Evolutionary conservation across 1,140 invertebrate species (phyloP), one percentile per base, ranked within the genome.

Genomic region (Neodiprion lecontei): DNA sequence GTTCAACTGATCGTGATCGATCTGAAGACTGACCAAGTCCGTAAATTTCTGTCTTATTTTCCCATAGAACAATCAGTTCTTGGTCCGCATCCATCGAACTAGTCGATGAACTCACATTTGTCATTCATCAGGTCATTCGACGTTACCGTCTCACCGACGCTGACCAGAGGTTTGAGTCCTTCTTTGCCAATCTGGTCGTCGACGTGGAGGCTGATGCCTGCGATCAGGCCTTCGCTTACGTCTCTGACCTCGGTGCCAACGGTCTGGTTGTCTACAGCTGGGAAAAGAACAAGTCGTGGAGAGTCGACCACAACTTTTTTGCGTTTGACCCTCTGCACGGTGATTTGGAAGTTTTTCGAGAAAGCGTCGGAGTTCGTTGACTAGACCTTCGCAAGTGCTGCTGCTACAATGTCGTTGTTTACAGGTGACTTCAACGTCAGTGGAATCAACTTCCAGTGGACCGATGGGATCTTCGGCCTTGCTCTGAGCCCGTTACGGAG

Each of bases 271-370:
- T 95, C 1, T 96, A 95, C 81, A 93, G 91, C 61, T 89, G 92
- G 77, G 91, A 92, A 65, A 89, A 93, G 14, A 91, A 95, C 78
- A 91, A 93, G 73, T 94, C 94, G 0, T 95, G 94, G 91, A 89
- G 94, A 40, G 90, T 95, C 3, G 87, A 92, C 74, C 94, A 96
- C 80, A 94, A 95, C 82, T 96, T 92, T 86, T 95, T 96, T 90
- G 90, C 94, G 85, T 94, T 95, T 72, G 94, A 96, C 83, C 94
- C 94, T 0, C 82, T 95, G 10, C 88, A 92, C 75, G 94, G 89
- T 82, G 81, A 86, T 74, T 61, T 61, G 71, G 12, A 61, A 48
- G 70, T 71, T 68, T 72, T 48, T 49, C 21, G 48, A 40, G 3
- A n/a, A 12, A n/a, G n/a, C 28, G 40, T 68, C 48, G 67, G 21